Evolutionary conservation across 1,140 invertebrate species (phyloP), one percentile per base, ranked within the genome.

Genomic region (Formica exsecta): DNA sequence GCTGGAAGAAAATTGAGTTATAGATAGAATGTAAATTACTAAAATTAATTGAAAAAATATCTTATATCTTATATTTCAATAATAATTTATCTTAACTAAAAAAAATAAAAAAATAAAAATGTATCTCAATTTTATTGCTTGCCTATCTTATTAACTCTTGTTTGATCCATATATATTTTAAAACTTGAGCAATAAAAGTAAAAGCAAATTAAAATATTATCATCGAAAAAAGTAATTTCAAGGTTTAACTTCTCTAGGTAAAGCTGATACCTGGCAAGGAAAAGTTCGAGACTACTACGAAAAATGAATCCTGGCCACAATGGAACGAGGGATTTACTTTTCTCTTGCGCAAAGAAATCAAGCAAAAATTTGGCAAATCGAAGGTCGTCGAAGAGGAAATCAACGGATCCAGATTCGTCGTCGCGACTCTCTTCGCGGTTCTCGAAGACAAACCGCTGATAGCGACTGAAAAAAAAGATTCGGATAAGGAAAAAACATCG

Each of bases 241-340:
- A 25, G 25, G 32, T 6, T 65, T 54, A 25, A 54, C 61, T 96
- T 96, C 77, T 93, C 77, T 93, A 98, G 97, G 96, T 97, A 2
- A 97, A 97, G 94, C 89, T 97, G 32, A 97, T 97, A 92, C 97
- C 97, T 0, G 96, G 96, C 29, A 96, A 97, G 86, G 96, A 96
- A 73, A 97, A 97, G 94, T 97, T 96, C 90, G 97, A 98, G 94
- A 97, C 97, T 8, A 96, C 96, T 71, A 94, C 97, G 86, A 96
- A 96, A 92, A 97, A 97, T 87, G 97, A 97, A 89, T 97, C 97
- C 2, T 97, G 97, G 97, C 97, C 97, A 0, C 96, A 97, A 65
- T 97, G 97, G 96, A 97, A 98, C 92, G 97, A 97, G 94, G 97
- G 97, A 85, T 97, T 97, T 90, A 96, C 96, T 81, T 97, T 97